These are phyloP conservation scores for Balanococcus diminutus DNA, from an alignment of 2,888 invertebrate species.

Conservation along the genomic window DNA sequence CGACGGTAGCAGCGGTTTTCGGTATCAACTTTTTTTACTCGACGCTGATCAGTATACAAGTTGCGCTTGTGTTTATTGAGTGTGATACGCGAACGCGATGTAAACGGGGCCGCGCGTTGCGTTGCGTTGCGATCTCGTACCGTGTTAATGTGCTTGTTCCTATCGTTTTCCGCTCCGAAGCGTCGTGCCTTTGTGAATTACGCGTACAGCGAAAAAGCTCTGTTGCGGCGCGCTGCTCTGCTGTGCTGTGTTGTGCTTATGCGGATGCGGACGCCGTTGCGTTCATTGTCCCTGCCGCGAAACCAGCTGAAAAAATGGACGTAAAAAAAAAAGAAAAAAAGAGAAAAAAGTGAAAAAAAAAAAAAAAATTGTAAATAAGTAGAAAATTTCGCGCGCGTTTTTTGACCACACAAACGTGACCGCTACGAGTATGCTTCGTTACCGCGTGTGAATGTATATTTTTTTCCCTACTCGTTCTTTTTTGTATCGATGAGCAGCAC, in stretches of 20 bases:
- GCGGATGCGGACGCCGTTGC: not conserved
- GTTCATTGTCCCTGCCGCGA: no score
- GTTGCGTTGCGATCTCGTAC: not conserved
- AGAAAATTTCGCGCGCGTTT: no score
- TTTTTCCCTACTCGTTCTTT: not conserved
- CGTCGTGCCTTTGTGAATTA: slow-evolving; percentile 39
- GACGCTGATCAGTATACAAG: slow-evolving; percentile 16
- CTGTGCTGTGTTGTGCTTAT: not conserved
- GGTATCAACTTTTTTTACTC: slow-evolving; percentile 34
- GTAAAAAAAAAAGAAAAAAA: no score
- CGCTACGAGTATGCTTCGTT: not conserved
- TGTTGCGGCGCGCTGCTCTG: not conserved
- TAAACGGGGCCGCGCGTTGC: slow-evolving; percentile 30
- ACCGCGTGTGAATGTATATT: not conserved
- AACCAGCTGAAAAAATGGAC: no score
- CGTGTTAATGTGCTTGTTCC: slow-evolving; percentile 18
- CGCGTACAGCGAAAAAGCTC: not conserved
- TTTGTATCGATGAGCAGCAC: not conserved
- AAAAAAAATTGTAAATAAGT: no score
- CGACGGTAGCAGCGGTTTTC: slow-evolving; percentile 27
- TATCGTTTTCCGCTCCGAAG: not conserved
- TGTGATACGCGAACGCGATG: slow-evolving; percentile 39
- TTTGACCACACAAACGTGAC: no score
- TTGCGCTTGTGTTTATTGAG: slow-evolving; percentile 44
- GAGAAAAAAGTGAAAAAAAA: no score